Evolutionary conservation across 2,797 vertebrate species (phyloP), one percentile per base, ranked within the genome.

Genomic region (Sebastes diploproa): DNA sequence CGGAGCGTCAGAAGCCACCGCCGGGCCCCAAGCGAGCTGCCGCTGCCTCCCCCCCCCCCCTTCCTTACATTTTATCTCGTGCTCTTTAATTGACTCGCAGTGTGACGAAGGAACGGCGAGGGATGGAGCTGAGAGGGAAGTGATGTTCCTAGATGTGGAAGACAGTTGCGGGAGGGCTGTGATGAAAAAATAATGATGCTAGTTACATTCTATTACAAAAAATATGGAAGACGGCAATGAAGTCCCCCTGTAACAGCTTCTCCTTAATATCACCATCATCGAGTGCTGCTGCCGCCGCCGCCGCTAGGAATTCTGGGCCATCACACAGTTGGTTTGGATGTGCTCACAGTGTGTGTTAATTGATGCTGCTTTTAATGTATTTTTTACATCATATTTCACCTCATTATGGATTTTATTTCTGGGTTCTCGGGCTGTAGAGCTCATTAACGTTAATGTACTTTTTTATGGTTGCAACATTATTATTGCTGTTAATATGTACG

Each of bases 181-280:
- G 92, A 93, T 93, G 92, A 93, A 93, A 93, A 89, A 91, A 86
- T 94, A 91, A 93, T 94, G 92, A 92, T 56, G 81, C 89, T 85
- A 85, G 86, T 93, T 91, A 90, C 87, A 85, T 93, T 92, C 87
- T 89, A 91, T 92, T 91, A 92, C 82, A 80, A 59, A 67, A 85
- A 89, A 91, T 88, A 81, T 82, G 82, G 87, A 73, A 77, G 84
- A 90, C 29, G 76, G 76, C 86, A 69, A 82, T 83, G 80, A 86
- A 83, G 83, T 69, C 82, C 75, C 88, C 16, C 80, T 34, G 85
- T 70, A 77, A 88, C 82, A 63, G 76, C 84, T 87, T 81, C 84
- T 72, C 74, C 83, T 76, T 84, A 87, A 90, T 89, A 91, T 91
- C 84, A 84, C 83, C 85, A 87, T 88, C 90, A 81, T 20, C 32